Conservation (phyloP, 2,113 vertebrate species). For the Melanocharis versteri region DNA sequence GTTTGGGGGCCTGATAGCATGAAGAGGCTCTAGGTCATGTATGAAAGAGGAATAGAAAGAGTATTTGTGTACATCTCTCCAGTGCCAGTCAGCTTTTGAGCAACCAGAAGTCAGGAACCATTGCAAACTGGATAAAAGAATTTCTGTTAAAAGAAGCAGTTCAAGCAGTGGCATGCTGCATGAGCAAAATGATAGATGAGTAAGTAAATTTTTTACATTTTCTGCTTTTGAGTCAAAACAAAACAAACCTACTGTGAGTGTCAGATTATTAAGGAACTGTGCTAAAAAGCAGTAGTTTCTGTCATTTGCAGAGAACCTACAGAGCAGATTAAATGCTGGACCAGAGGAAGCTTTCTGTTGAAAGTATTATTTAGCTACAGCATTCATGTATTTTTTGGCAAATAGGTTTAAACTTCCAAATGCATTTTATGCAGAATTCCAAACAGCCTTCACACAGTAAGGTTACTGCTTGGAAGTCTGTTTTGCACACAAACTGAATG, state of each 20-base stretch:
- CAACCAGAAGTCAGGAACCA: neutral
- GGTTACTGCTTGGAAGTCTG: neutral
- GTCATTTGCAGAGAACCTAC: neutral
- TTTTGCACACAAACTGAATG: neutral
- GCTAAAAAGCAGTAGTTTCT: neutral
- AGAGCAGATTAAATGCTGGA: neutral
- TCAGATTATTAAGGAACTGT: neutral
- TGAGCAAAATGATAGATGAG: neutral
- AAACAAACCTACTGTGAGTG: neutral
- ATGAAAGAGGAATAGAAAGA: neutral
- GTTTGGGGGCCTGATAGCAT: neutral
- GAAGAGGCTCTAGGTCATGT: neutral
- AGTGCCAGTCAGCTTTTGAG: neutral
- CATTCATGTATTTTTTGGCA: neutral
- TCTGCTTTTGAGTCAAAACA: neutral
- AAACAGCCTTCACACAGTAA: neutral
- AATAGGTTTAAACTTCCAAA: neutral
- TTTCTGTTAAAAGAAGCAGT: neutral
- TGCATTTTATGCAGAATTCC: neutral
- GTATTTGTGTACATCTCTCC: neutral
- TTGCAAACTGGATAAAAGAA: neutral
- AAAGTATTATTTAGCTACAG: neutral
- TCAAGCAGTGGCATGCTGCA: neutral
- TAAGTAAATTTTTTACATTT: neutral
- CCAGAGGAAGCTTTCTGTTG: neutral